phyloP scores from a whole-genome alignment of 2,888 invertebrate genomes.

The Tachina lurida region DNA sequence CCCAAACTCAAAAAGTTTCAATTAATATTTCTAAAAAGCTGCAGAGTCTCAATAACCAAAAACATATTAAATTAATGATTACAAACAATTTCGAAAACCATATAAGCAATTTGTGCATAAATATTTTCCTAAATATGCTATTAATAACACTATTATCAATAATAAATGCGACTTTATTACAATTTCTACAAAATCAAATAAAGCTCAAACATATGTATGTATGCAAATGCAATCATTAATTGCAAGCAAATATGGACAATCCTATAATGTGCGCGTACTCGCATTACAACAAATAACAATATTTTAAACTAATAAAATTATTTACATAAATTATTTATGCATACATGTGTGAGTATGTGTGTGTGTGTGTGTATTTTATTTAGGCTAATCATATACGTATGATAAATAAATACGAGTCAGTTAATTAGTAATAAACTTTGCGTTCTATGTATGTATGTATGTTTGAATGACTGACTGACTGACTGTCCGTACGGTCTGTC shows the following conservation, averaged over 20 bases:
- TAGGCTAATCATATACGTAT: slow-evolving; percentile 53
- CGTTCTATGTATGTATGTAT: slow-evolving; percentile 18
- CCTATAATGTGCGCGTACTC: not conserved
- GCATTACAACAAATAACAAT: slow-evolving; percentile 27
- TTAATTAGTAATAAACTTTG: slow-evolving; percentile 5
- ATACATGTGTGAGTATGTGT: not conserved
- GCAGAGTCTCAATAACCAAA: not conserved
- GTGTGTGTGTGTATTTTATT: slow-evolving; percentile 12
- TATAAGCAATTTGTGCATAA: slow-evolving; percentile 18
- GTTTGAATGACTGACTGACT: slow-evolving; percentile 15
- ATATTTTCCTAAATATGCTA: slow-evolving; percentile 22
- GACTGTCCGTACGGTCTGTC: slow-evolving; percentile 72
- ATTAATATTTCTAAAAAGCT: not conserved
- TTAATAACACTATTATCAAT: slow-evolving; percentile 38
- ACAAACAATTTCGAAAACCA: slow-evolving; percentile 16
- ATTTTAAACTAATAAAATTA: slow-evolving; percentile 41
- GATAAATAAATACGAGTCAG: not conserved
- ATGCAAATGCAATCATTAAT: slow-evolving; percentile 32
- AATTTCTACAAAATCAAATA: slow-evolving; percentile 15
- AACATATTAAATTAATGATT: slow-evolving; percentile 19
- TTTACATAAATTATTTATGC: slow-evolving; percentile 27
- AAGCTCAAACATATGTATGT: not conserved
- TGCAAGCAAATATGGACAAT: slow-evolving; percentile 27
- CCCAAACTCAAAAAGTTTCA: not conserved
- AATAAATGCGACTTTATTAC: slow-evolving; percentile 1